A percentile compares a stretch with the other conserved stretches of the same genome.
Conservation (phyloP, 2,888 invertebrate genomes). For the Thera britannica region DNA sequence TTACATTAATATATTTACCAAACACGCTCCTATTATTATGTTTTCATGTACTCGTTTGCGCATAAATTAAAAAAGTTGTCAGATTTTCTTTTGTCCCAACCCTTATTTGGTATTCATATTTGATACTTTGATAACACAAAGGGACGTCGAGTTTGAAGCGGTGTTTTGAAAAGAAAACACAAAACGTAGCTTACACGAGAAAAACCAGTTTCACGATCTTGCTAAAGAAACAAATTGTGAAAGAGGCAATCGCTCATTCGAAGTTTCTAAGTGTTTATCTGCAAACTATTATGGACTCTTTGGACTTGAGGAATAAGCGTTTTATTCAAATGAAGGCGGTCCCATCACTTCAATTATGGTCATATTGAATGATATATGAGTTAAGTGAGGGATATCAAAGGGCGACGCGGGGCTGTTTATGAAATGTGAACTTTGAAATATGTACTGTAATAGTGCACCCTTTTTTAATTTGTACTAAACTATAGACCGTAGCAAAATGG, state of each 20-base stretch:
- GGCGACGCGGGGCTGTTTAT: conserved; percentile 78
- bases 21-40: conserved; percentile 83
- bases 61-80: conserved; percentile 83
- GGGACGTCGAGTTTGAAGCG: conserved; percentile 75
- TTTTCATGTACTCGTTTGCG: conserved; percentile 83
- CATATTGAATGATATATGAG: conserved; percentile 84
- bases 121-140: conserved; percentile 83
- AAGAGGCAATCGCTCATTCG: conserved; percentile 81
- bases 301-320: conserved; percentile 60
- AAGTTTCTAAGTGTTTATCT: conserved; percentile 59
- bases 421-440: conserved; percentile 82
- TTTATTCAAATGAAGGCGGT: conserved; percentile 63
- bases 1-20: conserved; percentile 83
- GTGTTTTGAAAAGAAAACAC: conserved; percentile 70
- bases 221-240: conserved; percentile 84
- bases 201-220: conserved; percentile 81
- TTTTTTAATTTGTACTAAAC: conserved; percentile 82
- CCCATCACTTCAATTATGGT: conserved; percentile 80
- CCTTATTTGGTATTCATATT: conserved; percentile 85
- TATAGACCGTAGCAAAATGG: conserved; percentile 75
- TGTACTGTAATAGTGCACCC: conserved; percentile 76
- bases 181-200: conserved; percentile 71
- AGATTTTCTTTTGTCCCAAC: conserved; percentile 83
- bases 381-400: conserved; percentile 84
- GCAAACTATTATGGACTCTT: conserved; percentile 67